These are phyloP conservation scores for Plotosus lineatus DNA, from an alignment of 2,113 vertebrate species.

Conservation along the genomic window DNA sequence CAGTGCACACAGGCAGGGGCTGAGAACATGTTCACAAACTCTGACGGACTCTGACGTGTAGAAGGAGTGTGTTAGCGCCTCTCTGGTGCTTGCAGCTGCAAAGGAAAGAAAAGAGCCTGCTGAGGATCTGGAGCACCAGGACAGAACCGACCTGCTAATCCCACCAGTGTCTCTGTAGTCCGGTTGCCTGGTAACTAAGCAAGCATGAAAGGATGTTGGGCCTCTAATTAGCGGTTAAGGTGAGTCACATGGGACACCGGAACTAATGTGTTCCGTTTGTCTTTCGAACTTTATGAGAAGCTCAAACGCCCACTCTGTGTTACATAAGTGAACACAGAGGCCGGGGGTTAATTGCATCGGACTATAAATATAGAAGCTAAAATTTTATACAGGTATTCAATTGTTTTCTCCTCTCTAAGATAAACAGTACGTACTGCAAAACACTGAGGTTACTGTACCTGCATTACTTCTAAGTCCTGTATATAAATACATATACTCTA, in stretches of 20 bases:
- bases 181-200: constrained; percentile 59
- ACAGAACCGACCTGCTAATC: constrained; percentile 48
- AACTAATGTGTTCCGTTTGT: constrained; percentile 15
- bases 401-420: not conserved
- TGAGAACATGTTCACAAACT: not conserved
- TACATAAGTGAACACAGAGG: not conserved
- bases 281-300: not conserved
- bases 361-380: not conserved
- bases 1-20: not conserved
- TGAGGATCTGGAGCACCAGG: constrained; percentile 26
- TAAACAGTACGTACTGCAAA: not conserved
- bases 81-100: constrained; percentile 53
- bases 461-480: not conserved
- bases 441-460: not conserved
- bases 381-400: not conserved
- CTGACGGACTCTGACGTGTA: not conserved
- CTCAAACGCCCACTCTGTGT: not conserved
- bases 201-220: constrained; percentile 51
- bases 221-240: constrained; percentile 58
- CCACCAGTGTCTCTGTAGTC: constrained; percentile 39
- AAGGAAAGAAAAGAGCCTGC: constrained; percentile 31
- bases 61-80: constrained; percentile 31
- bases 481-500: not conserved
- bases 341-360: constrained; percentile 9
- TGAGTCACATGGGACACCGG: constrained; percentile 44